Evolutionary conservation across 2,888 invertebrate genomes (phyloP).

Genomic region (Lasioglossum zephyrum): DNA sequence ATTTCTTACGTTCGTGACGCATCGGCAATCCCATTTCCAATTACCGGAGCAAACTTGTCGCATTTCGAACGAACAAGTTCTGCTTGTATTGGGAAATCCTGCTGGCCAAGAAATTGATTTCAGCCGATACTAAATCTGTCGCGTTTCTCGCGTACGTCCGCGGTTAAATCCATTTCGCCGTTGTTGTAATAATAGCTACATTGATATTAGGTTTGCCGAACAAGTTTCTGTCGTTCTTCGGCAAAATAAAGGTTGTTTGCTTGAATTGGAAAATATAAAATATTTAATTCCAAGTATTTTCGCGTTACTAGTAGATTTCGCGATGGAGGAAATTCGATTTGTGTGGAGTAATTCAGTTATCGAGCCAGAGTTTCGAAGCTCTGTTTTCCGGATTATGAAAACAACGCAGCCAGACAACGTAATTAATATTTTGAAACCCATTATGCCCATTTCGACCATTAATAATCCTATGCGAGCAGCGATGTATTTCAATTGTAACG

Average conservation of each 20-base stretch:
- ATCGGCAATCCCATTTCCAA: conserved; percentile 32
- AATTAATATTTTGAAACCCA: background rate
- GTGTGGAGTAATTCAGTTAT: too few relatives aligned
- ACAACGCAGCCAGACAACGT: background rate
- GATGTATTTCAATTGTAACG: background rate
- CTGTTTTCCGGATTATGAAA: background rate
- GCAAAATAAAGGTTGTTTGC: background rate
- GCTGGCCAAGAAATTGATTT: conserved; percentile 11
- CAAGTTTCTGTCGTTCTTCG: background rate
- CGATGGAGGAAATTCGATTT: too few relatives aligned
- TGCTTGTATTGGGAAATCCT: conserved; percentile 24
- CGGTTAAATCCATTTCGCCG: background rate
- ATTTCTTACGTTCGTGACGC: conserved; percentile 13
- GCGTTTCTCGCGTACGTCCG: background rate
- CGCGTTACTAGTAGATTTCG: too few relatives aligned
- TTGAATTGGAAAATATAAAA: background rate
- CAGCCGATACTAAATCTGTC: background rate
- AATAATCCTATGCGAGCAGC: background rate
- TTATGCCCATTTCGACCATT: background rate
- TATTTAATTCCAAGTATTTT: background rate
- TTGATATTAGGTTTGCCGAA: background rate
- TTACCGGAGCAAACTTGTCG: conserved; percentile 43
- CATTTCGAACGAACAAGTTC: background rate
- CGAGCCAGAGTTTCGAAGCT: too few relatives aligned
- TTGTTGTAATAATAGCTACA: background rate